Evolutionary conservation across 2,888 invertebrate genomes (phyloP), one percentile per base, ranked within the genome.

Genomic region (Drosophila demipolita): DNA sequence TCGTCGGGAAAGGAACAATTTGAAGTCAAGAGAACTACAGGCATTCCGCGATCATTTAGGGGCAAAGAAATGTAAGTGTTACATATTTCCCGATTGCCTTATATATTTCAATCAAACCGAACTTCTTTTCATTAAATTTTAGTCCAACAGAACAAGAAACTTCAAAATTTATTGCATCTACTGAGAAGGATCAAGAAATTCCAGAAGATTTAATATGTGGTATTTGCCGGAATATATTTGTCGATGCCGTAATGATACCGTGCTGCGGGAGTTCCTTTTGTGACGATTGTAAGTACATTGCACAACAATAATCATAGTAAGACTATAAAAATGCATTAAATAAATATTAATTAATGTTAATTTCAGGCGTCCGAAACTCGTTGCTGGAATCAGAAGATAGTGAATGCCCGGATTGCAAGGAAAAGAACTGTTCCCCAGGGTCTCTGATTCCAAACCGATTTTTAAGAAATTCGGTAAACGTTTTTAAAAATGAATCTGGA

Each of bases 211-310:
- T 99, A 55, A 94, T 97, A 53, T 99, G 99, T 93, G 96, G 96
- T 66, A 95, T 99, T 66, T 99, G 99, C 93, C 95, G 97, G 60
- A 98, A 98, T 93, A 94, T 99, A 48, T 95, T 99, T 74, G 96
- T 96, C 0, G 99, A 99, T 93, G 99, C 99, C 42, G 99, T 99
- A 35, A 97, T 99, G 95, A 98, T 99, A 92, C 98, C 98, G 0
- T 99, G 99, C 92, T 99, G 99, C 93, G 99, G 99, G 5, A 98
- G 98, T 93, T 98, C 98, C 12, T 99, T 98, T 94, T 99, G 99
- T 93, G 99, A 99, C 93, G 99, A 99, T 93, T 99, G 99, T 97
- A 94, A 95, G 96, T 94, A 8, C 1, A 45, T 15, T n/a, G 4
- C 38, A 38, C 2, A 40, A 40, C 17, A 40, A n/a, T 38, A 7